A percentile compares a stretch with the other conserved stretches of the same genome.
These are phyloP conservation scores for Sepiola atlantica DNA, from an alignment of 2,888 invertebrate species.

Conservation along the genomic window DNA sequence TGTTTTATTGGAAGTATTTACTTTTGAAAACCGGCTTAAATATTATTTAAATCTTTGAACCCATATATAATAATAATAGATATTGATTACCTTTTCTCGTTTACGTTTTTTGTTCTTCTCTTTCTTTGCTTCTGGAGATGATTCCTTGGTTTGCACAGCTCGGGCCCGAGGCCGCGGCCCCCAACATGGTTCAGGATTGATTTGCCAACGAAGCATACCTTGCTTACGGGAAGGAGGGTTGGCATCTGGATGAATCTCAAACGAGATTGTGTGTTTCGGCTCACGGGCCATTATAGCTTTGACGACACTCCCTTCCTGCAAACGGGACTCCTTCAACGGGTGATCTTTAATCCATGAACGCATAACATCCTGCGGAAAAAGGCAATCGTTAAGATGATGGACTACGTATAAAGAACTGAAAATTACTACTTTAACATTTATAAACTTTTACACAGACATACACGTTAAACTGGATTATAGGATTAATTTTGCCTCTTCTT, in stretches of 20 bases:
- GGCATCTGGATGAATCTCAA: conserved; percentile 80
- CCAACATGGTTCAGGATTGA: conserved; percentile 91
- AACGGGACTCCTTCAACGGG: conserved; percentile 65
- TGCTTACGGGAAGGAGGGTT: conserved; percentile 86
- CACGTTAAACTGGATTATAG: too few relatives aligned
- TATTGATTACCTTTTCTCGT: conserved; percentile 33
- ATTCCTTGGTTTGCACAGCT: conserved; percentile 48
- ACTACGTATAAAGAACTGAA: too few relatives aligned
- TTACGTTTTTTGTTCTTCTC: conserved; percentile 23
- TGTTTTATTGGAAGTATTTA: not conserved
- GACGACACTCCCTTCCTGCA: conserved; percentile 63
- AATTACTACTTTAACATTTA: too few relatives aligned
- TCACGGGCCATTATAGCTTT: conserved; percentile 68
- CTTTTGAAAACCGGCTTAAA: too few relatives aligned
- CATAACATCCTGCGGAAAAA: conserved; percentile 80
- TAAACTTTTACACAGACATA: too few relatives aligned
- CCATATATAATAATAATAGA: too few relatives aligned
- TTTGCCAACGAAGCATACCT: conserved; percentile 83
- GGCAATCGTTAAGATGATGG: too few relatives aligned
- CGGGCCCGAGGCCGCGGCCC: conserved; percentile 88
- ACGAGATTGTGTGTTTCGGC: conserved; percentile 62
- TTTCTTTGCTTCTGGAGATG: not conserved
- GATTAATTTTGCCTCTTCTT: too few relatives aligned
- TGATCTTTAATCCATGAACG: conserved; percentile 82
- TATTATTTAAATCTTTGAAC: not conserved